Conservation (phyloP, 2,113 vertebrate genomes). For the Cyphomyrus plagiostoma region DNA sequence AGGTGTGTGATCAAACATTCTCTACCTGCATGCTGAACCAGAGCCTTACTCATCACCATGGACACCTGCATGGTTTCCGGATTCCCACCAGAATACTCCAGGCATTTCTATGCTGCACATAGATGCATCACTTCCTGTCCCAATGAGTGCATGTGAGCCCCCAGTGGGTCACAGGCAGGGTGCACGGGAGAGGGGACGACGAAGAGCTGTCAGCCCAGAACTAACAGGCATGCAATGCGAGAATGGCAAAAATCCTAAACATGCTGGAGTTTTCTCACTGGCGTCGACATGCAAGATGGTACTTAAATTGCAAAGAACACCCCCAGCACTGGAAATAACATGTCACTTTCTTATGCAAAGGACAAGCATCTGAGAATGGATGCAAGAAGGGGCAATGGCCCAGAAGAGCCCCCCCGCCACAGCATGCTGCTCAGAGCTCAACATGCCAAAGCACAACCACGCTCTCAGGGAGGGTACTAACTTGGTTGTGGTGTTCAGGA, state of each 20-base stretch:
- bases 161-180: background rate
- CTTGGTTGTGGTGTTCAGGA: slow-evolving; percentile 78
- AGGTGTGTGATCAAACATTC: background rate
- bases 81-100: background rate
- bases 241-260: background rate
- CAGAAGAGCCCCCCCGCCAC: background rate
- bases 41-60: background rate
- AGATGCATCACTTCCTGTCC: background rate
- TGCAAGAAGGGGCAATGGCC: background rate
- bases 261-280: background rate
- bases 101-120: background rate
- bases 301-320: background rate
- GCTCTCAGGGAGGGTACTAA: slow-evolving; percentile 71
- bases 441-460: slow-evolving; percentile 36
- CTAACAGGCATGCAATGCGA: background rate
- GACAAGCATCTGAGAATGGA: background rate
- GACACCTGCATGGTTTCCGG: background rate
- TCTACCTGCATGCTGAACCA: background rate
- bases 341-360: background rate
- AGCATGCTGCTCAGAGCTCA: slow-evolving; percentile 11
- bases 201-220: background rate
- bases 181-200: background rate
- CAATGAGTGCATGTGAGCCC: background rate
- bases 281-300: background rate
- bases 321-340: background rate